These are phyloP conservation scores for Oncorhynchus gorbuscha DNA, from an alignment of 2,113 vertebrate species.

Conservation along the genomic window DNA sequence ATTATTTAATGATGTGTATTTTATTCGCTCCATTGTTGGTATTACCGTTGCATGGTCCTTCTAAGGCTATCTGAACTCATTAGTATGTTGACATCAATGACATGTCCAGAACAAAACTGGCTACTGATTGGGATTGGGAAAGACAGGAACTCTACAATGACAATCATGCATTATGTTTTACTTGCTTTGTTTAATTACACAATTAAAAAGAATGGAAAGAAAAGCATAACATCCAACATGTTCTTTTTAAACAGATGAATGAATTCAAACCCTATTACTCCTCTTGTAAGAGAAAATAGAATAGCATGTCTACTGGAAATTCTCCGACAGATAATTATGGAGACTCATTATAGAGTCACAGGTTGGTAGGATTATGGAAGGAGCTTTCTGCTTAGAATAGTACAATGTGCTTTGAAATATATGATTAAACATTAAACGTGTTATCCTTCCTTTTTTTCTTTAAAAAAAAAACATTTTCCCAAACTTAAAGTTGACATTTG, in stretches of 20 bases:
- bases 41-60: not conserved
- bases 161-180: not conserved
- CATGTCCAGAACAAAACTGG: not conserved
- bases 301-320: not conserved
- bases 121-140: not conserved
- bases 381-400: no score
- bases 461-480: no score
- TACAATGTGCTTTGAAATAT: no score
- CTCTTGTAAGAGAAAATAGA: not conserved
- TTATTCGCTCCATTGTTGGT: not conserved
- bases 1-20: slow-evolving; percentile 4
- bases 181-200: not conserved
- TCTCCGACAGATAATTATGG: not conserved
- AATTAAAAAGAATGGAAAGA: not conserved
- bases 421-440: not conserved
- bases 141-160: not conserved
- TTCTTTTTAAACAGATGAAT: not conserved
- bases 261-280: not conserved
- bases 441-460: not conserved
- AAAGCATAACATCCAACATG: not conserved
- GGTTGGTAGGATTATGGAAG: not conserved
- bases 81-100: not conserved
- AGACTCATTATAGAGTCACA: not conserved
- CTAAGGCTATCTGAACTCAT: not conserved
- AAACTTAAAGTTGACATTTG: not conserved